These are phyloP conservation scores for Lepidonotus clava DNA, from an alignment of 2,888 invertebrate species.

Conservation along the genomic window DNA sequence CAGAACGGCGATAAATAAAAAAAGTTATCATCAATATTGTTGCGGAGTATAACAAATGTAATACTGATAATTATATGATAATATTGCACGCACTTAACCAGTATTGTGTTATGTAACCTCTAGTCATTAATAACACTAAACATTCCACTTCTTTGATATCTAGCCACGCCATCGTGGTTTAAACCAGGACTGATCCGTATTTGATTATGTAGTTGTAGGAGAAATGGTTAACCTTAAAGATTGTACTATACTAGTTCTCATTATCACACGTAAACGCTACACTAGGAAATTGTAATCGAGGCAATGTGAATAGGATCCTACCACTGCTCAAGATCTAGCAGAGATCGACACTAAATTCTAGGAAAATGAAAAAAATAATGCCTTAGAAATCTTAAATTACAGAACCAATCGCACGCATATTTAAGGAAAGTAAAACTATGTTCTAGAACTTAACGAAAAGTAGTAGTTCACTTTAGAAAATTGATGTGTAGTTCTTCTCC, in stretches of 20 bases:
- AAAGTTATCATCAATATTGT: neutral
- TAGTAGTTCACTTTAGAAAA: too few species aligned
- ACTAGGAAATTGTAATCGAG: slow-evolving; percentile 13
- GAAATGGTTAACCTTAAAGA: slow-evolving; percentile 15
- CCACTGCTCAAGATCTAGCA: slow-evolving; percentile 24
- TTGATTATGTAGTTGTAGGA: slow-evolving; percentile 35
- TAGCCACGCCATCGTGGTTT: slow-evolving; percentile 22
- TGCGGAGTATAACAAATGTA: slow-evolving; percentile 12
- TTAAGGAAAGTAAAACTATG: too few species aligned
- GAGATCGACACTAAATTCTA: neutral
- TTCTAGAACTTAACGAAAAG: too few species aligned
- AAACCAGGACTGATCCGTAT: slow-evolving; percentile 7
- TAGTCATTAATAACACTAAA: slow-evolving; percentile 46
- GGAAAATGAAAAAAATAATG: neutral
- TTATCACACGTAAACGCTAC: slow-evolving; percentile 6
- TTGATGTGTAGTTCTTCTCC: too few species aligned
- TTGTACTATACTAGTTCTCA: slow-evolving; percentile 30
- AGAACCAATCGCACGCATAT: too few species aligned
- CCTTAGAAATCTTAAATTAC: slow-evolving; percentile 32
- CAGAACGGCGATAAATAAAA: too few species aligned
- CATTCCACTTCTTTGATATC: slow-evolving; percentile 37
- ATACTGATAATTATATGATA: slow-evolving; percentile 25
- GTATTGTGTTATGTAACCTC: slow-evolving; percentile 33
- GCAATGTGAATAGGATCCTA: slow-evolving; percentile 8
- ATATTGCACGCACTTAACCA: slow-evolving; percentile 13